Conservation (phyloP, 2,888 invertebrate genomes). For the Pocota personata region DNA sequence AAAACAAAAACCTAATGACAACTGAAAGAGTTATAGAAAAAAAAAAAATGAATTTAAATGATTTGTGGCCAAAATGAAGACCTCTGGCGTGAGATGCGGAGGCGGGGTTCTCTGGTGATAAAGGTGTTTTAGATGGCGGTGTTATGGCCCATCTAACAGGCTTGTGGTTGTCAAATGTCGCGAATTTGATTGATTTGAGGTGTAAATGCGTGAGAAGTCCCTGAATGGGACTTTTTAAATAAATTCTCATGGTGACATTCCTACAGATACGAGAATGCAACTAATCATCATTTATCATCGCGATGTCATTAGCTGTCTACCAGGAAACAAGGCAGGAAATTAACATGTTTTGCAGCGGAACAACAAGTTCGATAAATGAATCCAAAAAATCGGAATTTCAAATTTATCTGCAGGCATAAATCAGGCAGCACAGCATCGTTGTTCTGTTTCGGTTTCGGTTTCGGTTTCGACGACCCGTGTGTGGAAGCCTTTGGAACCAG, state of each 20-base stretch:
- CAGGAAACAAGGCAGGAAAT: slow-evolving; percentile 62
- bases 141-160: slow-evolving; percentile 4
- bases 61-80: slow-evolving; percentile 39
- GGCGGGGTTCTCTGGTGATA: slow-evolving; percentile 16
- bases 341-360: slow-evolving; percentile 60
- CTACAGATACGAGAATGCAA: neutral
- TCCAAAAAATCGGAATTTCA: slow-evolving; percentile 69
- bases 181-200: slow-evolving; percentile 44
- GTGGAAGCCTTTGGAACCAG: slow-evolving; percentile 21
- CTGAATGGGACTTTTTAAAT: neutral
- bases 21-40: neutral
- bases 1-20: slow-evolving; percentile 28
- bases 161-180: neutral
- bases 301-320: neutral
- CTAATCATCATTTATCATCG: slow-evolving; percentile 20
- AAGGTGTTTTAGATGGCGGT: neutral
- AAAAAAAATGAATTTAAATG: slow-evolving; percentile 38
- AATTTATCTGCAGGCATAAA: slow-evolving; percentile 72
- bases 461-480: neutral
- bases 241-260: neutral
- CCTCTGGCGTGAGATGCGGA: slow-evolving; percentile 27
- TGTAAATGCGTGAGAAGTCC: slow-evolving; percentile 25
- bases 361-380: slow-evolving; percentile 61
- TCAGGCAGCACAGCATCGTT: slow-evolving; percentile 44
- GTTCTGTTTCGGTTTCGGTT: slow-evolving; percentile 8